These are phyloP conservation scores for Clanis bilineata DNA, from an alignment of 2,888 invertebrate genomes.

Conservation along the genomic window DNA sequence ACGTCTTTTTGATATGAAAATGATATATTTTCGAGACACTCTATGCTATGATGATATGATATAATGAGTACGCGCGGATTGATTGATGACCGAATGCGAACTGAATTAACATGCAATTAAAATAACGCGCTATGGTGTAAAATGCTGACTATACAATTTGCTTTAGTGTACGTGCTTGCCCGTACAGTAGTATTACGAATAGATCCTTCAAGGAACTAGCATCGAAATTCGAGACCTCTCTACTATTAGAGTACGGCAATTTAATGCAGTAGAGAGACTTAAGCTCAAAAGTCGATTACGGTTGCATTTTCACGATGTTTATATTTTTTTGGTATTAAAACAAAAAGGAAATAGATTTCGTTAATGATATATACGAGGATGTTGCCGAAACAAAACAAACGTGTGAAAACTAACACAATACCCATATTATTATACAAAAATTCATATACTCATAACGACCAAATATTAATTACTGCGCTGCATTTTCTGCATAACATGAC, in stretches of 20 bases:
- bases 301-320: not conserved
- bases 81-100: too few species aligned
- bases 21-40: too few species aligned
- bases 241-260: slow-evolving; percentile 12
- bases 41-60: too few species aligned
- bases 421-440: slow-evolving; percentile 25
- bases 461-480: not conserved
- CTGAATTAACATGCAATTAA: too few species aligned
- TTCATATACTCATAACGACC: slow-evolving; percentile 18
- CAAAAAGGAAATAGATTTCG: slow-evolving; percentile 47
- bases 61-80: too few species aligned
- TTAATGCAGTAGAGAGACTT: not conserved
- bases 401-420: slow-evolving; percentile 45
- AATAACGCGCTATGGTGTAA: too few species aligned
- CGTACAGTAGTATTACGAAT: not conserved
- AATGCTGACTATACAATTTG: too few species aligned
- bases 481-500: slow-evolving; percentile 16
- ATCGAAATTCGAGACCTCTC: slow-evolving; percentile 2
- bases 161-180: too few species aligned
- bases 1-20: too few species aligned
- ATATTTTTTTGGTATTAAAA: slow-evolving; percentile 21
- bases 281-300: not conserved
- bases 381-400: slow-evolving; percentile 34
- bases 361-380: slow-evolving; percentile 40
- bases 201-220: not conserved